These are phyloP conservation scores for Vidua macroura DNA, from an alignment of 2,113 vertebrate genomes.

Conservation along the genomic window DNA sequence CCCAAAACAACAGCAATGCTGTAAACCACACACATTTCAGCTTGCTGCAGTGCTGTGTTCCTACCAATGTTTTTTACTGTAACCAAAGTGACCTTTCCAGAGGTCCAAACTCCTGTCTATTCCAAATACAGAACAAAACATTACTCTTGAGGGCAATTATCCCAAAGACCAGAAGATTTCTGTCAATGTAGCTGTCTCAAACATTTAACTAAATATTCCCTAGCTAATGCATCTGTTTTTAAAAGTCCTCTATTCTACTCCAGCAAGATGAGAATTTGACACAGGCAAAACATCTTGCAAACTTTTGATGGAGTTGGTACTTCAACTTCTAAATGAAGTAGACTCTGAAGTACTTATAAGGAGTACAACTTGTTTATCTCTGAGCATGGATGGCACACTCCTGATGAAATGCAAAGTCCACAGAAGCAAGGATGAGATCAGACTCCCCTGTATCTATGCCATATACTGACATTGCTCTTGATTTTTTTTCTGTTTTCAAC, in stretches of 20 bases:
- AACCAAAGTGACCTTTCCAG: neutral
- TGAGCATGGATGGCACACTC: neutral
- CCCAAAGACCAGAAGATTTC: neutral
- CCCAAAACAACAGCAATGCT: neutral
- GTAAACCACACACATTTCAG: neutral
- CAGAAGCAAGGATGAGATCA: neutral
- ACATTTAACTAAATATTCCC: neutral
- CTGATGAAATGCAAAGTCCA: neutral
- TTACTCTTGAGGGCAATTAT: neutral
- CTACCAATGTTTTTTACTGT: neutral
- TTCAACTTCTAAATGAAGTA: neutral
- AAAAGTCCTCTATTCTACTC: neutral
- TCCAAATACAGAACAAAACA: neutral
- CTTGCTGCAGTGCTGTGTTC: neutral
- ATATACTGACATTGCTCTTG: neutral
- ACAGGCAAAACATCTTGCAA: neutral
- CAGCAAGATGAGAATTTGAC: neutral
- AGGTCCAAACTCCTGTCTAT: neutral
- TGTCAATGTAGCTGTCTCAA: neutral
- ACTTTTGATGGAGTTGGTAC: neutral
- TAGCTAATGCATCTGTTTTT: neutral
- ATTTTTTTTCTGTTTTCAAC: neutral
- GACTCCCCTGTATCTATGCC: neutral
- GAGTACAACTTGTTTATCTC: neutral
- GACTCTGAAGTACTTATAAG: neutral